Percentiles rank a stretch among this genome's conserved stretches.
Conservation (phyloP, 1,140 invertebrate genomes). For the Drosophila gunungcola region DNA sequence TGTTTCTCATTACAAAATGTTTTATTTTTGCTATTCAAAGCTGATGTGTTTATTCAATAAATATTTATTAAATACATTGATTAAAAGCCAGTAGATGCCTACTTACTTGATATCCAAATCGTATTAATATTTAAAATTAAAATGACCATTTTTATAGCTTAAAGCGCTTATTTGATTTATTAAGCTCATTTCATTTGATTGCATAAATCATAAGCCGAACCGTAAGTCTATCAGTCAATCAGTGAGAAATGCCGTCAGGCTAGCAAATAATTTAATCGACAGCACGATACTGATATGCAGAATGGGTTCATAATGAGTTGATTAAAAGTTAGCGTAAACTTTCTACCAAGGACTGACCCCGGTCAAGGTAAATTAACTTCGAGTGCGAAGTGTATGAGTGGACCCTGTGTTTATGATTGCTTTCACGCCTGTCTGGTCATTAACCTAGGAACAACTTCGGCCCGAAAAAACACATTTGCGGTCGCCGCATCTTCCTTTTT, state of each 20-base stretch:
- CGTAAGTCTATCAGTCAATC: background rate
- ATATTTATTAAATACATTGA: background rate
- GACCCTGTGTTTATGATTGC: conserved; percentile 65
- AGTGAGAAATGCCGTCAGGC: background rate
- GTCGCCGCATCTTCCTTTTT: conserved; percentile 11
- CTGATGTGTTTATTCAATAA: too few relatives aligned
- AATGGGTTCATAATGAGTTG: conserved; percentile 3
- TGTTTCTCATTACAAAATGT: too few relatives aligned
- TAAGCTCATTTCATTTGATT: conserved; percentile 9
- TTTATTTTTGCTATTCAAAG: too few relatives aligned
- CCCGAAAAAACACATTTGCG: conserved; percentile 25
- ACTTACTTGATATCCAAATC: background rate
- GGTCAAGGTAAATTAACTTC: conserved; percentile 44
- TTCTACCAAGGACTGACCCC: background rate
- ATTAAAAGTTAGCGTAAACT: conserved; percentile 12
- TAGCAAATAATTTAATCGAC: conserved; percentile 4
- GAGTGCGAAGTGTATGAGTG: conserved; percentile 4
- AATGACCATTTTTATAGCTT: background rate
- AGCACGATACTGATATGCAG: background rate
- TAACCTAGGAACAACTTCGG: conserved; percentile 48
- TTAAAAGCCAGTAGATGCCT: background rate
- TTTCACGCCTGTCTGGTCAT: conserved; percentile 66
- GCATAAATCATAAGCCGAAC: background rate
- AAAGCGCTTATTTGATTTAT: conserved; percentile 1
- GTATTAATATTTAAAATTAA: background rate